Conservation (phyloP, 2,113 vertebrate species). For the Tychaedon coryphoeus region DNA sequence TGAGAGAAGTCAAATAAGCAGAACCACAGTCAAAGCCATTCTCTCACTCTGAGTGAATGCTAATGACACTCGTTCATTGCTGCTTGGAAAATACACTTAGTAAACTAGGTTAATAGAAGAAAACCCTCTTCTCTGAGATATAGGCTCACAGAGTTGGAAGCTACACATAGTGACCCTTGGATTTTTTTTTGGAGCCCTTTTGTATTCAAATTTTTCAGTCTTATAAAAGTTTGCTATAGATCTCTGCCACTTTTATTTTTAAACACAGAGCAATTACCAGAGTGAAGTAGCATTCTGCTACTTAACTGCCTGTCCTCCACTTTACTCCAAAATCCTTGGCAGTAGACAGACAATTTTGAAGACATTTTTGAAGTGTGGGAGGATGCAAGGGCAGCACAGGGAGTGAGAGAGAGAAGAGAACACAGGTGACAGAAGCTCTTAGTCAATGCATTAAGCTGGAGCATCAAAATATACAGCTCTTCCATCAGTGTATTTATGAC, state of each 20-base stretch:
- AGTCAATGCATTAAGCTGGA: background rate
- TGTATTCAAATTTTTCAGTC: background rate
- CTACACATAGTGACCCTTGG: background rate
- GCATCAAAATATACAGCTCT: background rate
- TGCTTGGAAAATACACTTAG: background rate
- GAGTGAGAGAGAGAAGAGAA: background rate
- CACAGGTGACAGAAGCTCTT: background rate
- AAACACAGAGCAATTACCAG: background rate
- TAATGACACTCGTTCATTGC: conserved; percentile 11
- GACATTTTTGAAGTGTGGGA: background rate
- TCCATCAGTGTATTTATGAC: background rate
- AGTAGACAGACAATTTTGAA: background rate
- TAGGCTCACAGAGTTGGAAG: background rate
- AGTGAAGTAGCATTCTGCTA: background rate
- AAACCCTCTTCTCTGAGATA: background rate
- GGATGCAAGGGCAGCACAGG: background rate
- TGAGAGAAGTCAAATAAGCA: conserved; percentile 50
- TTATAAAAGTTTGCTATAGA: background rate
- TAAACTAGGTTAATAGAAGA: conserved; percentile 38
- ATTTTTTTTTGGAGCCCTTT: background rate
- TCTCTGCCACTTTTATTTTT: background rate
- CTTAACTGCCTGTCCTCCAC: background rate
- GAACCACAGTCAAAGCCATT: conserved; percentile 35
- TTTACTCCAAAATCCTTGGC: background rate
- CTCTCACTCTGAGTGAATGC: conserved; percentile 35